phyloP scores from a whole-genome alignment of 2,113 vertebrate species.

The Ancistrus triradiatus region DNA sequence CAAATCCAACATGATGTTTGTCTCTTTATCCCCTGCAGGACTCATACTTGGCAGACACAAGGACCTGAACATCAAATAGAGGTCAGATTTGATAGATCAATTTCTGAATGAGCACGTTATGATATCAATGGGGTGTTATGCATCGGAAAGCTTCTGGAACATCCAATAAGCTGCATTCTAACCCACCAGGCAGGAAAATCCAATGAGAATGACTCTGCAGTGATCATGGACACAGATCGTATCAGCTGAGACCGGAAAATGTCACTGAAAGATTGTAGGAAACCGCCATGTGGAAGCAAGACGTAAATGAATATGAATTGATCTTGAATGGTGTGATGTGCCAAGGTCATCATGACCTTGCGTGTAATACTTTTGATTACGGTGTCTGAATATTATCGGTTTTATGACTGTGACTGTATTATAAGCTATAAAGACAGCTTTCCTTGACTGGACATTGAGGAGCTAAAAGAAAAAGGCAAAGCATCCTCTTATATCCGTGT shows the following conservation, averaged over 20 bases:
- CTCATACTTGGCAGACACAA: not conserved
- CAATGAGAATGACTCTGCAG: too few species aligned
- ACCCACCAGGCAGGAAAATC: too few species aligned
- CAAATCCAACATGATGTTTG: too few species aligned
- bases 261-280: not conserved
- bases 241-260: not conserved
- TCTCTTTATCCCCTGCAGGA: constrained; percentile 8
- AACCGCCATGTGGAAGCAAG: not conserved
- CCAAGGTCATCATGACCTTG: not conserved
- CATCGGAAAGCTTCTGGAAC: not conserved
- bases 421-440: constrained; percentile 1
- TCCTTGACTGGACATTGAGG: constrained; percentile 3
- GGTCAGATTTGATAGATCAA: not conserved
- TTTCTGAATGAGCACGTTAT: not conserved
- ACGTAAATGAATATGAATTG: not conserved
- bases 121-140: not conserved
- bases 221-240: not conserved
- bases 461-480: too few species aligned
- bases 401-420: too few species aligned
- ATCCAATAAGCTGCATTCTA: not conserved
- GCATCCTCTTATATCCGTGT: too few species aligned
- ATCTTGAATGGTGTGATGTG: not conserved
- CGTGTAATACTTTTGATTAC: not conserved
- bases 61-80: not conserved
- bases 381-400: not conserved